These are phyloP conservation scores for Amblyraja radiata DNA, from an alignment of 2,797 vertebrate species.

Conservation along the genomic window DNA sequence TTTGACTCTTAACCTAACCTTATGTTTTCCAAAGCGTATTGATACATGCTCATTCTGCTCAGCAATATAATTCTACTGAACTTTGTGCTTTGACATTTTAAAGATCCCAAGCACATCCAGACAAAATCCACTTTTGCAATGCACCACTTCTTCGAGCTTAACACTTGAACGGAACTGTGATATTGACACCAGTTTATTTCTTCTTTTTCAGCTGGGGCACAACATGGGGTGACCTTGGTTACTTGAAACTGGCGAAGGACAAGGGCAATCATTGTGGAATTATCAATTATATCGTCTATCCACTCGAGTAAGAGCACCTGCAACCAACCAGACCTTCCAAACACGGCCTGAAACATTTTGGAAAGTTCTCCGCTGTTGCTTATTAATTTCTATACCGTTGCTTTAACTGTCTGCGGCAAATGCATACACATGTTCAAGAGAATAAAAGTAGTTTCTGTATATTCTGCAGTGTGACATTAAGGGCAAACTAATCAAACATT, in stretches of 20 bases:
- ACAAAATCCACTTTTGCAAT: background rate
- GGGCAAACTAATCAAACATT: background rate
- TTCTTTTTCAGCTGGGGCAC: constrained; percentile 44
- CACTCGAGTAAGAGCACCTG: background rate
- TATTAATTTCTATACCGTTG: background rate
- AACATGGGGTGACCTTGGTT: constrained; percentile 42
- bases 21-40: background rate
- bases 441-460: background rate
- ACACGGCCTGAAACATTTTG: background rate
- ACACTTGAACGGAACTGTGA: background rate
- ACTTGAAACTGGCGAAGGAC: constrained; percentile 43
- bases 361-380: background rate
- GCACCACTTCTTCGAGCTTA: background rate
- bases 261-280: constrained; percentile 43
- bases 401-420: background rate
- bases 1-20: background rate
- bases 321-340: background rate
- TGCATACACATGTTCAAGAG: background rate
- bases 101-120: background rate
- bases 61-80: background rate
- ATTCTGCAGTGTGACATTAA: background rate
- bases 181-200: background rate
- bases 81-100: background rate
- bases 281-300: constrained; percentile 44
- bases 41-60: background rate